Conservation (phyloP, 1,140 invertebrate species). For the Trypoxylus dichotomus region DNA sequence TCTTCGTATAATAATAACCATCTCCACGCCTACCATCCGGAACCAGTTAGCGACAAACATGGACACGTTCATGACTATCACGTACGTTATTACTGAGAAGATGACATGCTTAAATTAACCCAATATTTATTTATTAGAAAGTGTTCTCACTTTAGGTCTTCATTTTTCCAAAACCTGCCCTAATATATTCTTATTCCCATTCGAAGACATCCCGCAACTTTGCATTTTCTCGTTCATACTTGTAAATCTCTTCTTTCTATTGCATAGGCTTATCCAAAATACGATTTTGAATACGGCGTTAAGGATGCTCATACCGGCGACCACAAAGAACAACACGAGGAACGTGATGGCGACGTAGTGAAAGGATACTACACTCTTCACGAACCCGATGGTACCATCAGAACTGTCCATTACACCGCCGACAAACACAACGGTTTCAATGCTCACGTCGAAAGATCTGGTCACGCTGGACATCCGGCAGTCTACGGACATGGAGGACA, state of each 20-base stretch:
- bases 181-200: too few species aligned
- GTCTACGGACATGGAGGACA: background rate
- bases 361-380: slow-evolving; percentile 4
- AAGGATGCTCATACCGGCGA: slow-evolving; percentile 70
- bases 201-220: background rate
- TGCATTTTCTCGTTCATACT: too few species aligned
- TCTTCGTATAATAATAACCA: background rate
- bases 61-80: slow-evolving; percentile 31
- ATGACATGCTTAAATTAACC: too few species aligned
- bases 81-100: background rate
- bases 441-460: slow-evolving; percentile 23
- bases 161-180: too few species aligned
- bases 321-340: slow-evolving; percentile 58
- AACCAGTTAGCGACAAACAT: background rate
- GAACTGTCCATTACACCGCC: slow-evolving; percentile 9
- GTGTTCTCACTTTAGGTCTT: too few species aligned
- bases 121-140: too few species aligned
- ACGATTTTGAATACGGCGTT: slow-evolving; percentile 70
- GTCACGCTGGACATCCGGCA: slow-evolving; percentile 2
- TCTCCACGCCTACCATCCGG: background rate
- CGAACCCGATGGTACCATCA: slow-evolving; percentile 25
- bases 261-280: slow-evolving; percentile 62
- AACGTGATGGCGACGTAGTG: slow-evolving; percentile 17
- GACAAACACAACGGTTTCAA: slow-evolving; percentile 22
- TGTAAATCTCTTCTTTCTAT: too few species aligned